Percentiles rank a stretch among this genome's conserved stretches.
Conservation (phyloP, 2,797 vertebrate species). For the Anas bahamensis region DNA sequence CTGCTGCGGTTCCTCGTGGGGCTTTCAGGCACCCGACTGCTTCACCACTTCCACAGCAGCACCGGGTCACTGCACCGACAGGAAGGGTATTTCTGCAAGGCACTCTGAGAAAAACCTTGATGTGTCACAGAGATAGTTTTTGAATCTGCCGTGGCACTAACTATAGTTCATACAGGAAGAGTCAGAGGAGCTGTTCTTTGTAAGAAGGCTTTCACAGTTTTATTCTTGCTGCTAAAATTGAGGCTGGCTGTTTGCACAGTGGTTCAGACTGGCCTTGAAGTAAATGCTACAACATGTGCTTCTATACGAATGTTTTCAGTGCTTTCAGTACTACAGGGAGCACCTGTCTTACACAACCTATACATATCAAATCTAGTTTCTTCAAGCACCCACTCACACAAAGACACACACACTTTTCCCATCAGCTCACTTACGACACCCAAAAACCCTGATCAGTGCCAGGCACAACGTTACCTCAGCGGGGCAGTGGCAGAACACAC, state of each 20-base stretch:
- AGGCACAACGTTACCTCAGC: background rate
- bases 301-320: background rate
- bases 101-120: background rate
- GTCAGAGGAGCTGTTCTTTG: background rate
- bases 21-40: background rate
- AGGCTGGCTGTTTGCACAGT: background rate
- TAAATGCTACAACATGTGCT: background rate
- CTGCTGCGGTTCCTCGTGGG: too few relatives aligned
- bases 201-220: background rate
- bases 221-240: background rate
- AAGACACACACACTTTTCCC: background rate
- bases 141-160: background rate
- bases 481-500: fast-evolving
- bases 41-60: background rate
- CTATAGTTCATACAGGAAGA: background rate
- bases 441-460: background rate
- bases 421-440: background rate
- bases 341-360: fast-evolving
- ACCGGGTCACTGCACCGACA: background rate
- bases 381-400: background rate
- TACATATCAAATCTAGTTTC: too few relatives aligned
- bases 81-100: background rate
- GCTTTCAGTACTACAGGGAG: background rate
- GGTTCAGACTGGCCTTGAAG: background rate
- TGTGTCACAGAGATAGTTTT: fast-evolving